Base-by-base conservation (phyloP, 2,888 invertebrate genomes). In the Cantharis rustica region DNA sequence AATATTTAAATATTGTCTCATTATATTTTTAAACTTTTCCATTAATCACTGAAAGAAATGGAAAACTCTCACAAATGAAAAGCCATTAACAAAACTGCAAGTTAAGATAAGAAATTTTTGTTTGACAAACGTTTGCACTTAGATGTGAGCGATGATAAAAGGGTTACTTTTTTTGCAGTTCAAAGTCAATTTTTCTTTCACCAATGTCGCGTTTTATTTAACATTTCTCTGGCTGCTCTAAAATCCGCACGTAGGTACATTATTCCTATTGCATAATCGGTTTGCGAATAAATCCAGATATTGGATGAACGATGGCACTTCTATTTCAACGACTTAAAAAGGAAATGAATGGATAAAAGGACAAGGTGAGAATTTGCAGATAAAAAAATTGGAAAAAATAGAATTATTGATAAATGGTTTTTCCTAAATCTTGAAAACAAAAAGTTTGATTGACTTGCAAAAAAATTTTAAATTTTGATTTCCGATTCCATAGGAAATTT, bases 91-190 rank as follows among this genome's bases (percentile, higher is more conserved):
- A 73, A 26, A 76, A 76, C 71, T 76, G 76, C 73, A 76, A 71
- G 71, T 47, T 76, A 71, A 73, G 73, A 73, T 76, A 71, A 68
- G 71, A 73, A 71, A 76, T 76, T 76, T 73, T 76, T 72, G 64
- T 75, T 78, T 75, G 75, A 78, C 77, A 78, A 78, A 78, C 77
- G 72, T 75, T 78, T 75, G 77, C 77, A 75, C 75, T 78, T 68
- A 72, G 69, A 75, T 78, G 68, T 70, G 75, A 62, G 26, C 69
- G 62, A 26, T 47, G 63, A 73, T 75, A 72, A 75, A 78, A 76
- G 73, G 77, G 72, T 75, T 73, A 72, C 71, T 70, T 76, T 76
- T 76, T 77, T 77, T 76, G 66, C n/a, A 66, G 62, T 61, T 27
- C 61, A 61, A 72, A 78, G 75, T 78, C 77, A 75, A 78, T 78